These are phyloP conservation scores for Drosophila villosipedis DNA, from an alignment of 2,888 invertebrate species.

Conservation along the genomic window DNA sequence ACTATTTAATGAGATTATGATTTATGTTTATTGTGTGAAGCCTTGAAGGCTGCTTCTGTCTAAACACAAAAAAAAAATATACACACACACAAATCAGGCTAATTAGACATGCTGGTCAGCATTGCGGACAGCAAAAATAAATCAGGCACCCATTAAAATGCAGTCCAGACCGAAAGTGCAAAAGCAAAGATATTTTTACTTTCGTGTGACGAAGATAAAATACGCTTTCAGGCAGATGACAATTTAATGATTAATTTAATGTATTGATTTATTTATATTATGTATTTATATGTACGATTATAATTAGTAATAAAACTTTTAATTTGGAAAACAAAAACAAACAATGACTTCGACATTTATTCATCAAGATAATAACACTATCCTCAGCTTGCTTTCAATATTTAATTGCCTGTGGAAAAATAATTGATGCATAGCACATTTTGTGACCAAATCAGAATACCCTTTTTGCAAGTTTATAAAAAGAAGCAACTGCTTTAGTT, in stretches of 20 bases:
- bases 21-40: conserved; percentile 59
- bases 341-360: background rate
- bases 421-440: background rate
- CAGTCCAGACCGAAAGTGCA: conserved; percentile 26
- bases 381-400: background rate
- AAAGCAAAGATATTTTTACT: background rate
- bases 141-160: conserved; percentile 52
- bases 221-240: background rate
- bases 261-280: background rate
- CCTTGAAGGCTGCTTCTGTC: conserved; percentile 60
- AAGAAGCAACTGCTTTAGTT: conserved; percentile 8
- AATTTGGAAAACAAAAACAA: background rate
- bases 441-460: background rate
- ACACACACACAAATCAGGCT: conserved; percentile 36
- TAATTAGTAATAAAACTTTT: background rate
- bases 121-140: conserved; percentile 29
- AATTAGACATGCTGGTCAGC: conserved; percentile 71
- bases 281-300: background rate
- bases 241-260: background rate
- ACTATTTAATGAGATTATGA: conserved; percentile 73
- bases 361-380: background rate
- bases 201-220: background rate
- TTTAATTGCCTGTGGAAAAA: background rate
- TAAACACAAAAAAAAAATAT: background rate
- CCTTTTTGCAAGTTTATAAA: background rate